Conservation (phyloP, 2,797 vertebrate genomes). For the Pangasius djambal region DNA sequence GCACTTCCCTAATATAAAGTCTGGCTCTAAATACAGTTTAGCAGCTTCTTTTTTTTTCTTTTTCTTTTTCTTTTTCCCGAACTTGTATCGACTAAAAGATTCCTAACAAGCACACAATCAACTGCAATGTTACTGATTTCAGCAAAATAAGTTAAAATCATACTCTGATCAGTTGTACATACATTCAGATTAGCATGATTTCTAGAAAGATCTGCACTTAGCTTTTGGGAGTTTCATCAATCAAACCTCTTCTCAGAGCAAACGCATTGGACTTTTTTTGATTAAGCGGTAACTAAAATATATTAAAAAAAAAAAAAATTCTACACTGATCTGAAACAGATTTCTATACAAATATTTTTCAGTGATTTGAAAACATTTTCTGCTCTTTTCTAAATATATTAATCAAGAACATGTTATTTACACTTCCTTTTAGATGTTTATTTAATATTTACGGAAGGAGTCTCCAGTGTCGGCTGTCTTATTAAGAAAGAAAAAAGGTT, state of each 20-base stretch:
- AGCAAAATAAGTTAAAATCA: slow-evolving; percentile 1
- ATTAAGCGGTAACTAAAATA: not conserved
- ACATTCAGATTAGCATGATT: slow-evolving; percentile 45
- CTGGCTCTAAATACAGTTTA: not conserved
- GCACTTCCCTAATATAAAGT: not conserved
- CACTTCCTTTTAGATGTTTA: not conserved
- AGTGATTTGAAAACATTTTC: not conserved
- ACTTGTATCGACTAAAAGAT: not conserved
- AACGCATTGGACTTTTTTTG: not conserved
- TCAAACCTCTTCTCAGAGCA: not conserved
- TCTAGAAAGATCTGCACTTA: not conserved
- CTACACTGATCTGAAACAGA: not conserved
- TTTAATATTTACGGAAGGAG: not conserved
- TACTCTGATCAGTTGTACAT: slow-evolving; percentile 16
- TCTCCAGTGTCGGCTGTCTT: not conserved
- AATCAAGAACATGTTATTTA: not conserved
- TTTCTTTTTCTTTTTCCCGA: not conserved
- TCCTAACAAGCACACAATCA: not conserved
- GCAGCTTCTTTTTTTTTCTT: not conserved
- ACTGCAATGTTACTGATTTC: not conserved
- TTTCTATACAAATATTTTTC: not conserved
- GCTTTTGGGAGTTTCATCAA: not conserved
- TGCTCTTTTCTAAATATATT: not conserved
- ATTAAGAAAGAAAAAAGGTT: not conserved
- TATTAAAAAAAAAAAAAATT: not conserved